Base-by-base conservation (phyloP, 1,140 invertebrate genomes). In the Aporrectodea caliginosa region DNA sequence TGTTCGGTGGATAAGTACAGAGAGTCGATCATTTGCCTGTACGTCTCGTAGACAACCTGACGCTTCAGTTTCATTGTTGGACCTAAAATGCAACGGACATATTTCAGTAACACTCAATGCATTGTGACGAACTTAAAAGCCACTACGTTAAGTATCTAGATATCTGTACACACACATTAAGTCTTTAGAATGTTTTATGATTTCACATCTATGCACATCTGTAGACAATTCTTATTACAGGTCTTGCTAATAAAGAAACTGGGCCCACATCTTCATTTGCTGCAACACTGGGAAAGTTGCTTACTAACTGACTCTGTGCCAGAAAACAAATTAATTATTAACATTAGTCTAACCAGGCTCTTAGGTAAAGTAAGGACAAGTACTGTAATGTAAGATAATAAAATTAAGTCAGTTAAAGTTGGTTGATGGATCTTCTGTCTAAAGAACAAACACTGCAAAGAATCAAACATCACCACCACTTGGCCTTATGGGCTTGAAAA, bases 41-140 rank as follows among this genome's bases (percentile, higher is more conserved):
- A 90, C 85, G 89, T 89, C 82, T 89, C 86, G 35, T 75, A 73
- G n/a, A 90, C 88, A 30, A 88, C 85, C 16, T 86, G 86, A 78
- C 94, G 90, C 84, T 93, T 93, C 34, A 96, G 85, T 88, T 96
- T 96, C 83, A 96, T 89, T 22, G 94, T 96, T 73, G 94, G 94
- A 79, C 94, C 93, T 93, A 87, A 83, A 90, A 86, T 80, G 78
- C 85, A 83, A 86, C 81, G 74, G 76, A 81, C 34, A 76, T 68
- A 58, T 43, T 12, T 12, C 43, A 58, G 43, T 58, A 12, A 58
- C 6, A 12, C 43, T 12, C 6, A 22, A 58, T 58, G 43, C 6
- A 58, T 58, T 58, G 22, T 12, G 43, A 58, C 43, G 22, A 58
- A 58, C 22, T 22, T 58, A 58, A 12, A 58, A 12, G 6, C 43